Base-by-base conservation (phyloP, 2,797 vertebrate genomes). In the Myoxocephalus aenaeus region DNA sequence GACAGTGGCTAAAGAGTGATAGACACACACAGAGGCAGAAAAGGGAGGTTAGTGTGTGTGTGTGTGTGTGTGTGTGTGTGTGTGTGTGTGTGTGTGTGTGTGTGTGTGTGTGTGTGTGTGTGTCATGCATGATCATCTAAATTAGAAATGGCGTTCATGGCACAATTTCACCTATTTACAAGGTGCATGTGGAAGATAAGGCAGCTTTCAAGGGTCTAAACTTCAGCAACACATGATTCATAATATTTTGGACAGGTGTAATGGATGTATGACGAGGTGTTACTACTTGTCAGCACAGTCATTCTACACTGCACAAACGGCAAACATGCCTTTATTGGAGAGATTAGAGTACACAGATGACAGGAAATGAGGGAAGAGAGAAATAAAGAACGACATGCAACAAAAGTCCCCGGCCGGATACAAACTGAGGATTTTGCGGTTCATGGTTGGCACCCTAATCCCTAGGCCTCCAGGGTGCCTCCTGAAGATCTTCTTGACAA, bases 371-470 rank as follows among this genome's bases (percentile, higher is more conserved):
- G 11, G 10, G 69, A 27, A 38, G 29, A 50, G 40, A 58, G 56
- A 27, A 61, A 34, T 32, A 48, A 34, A n/a, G 29, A 25, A 17
- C 5, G 20, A 34, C n/a, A 20, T 0, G 15, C 44, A 62, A 61
- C 29, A 62, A 27, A 38, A 32, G 22, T 29, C 25, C 14, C 57
- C 22, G 36, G 11, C 46, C 4, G 8, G 18, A 72, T 53, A 54
- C 46, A 20, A 29, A 72, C 59, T 14, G 17, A 29, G 34, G 46
- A 40, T n/a, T 34, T 40, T 51, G 58, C 11, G 17, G 58, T 51
- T 63, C 58, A 51, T 51, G 36, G 25, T 54, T 15, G 3, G 50
- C 61, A 56, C 38, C 38, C 40, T 65, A 46, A 56, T 73, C 20
- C 9, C 12, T 25, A 3, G 50, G 18, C 61, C 13, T 53, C 22